Conservation (phyloP, 2,888 invertebrate species). For the Drosophila planitibia region DNA sequence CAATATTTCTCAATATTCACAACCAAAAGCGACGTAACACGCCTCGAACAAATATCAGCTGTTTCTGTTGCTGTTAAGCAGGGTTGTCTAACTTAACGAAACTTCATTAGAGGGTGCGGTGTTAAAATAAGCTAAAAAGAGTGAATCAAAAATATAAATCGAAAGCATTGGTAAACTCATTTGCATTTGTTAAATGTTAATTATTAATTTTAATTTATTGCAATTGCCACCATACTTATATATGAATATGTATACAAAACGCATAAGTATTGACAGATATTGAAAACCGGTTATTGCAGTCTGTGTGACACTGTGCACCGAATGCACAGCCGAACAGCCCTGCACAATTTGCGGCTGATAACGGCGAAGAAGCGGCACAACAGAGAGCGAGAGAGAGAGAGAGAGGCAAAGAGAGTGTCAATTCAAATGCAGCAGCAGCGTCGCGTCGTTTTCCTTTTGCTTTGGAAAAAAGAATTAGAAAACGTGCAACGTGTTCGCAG, state of each 20-base stretch:
- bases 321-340: slow-evolving; percentile 36
- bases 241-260: background rate
- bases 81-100: slow-evolving; percentile 38
- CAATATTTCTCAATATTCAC: slow-evolving; percentile 26
- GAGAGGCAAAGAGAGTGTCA: slow-evolving; percentile 15
- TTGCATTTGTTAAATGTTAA: background rate
- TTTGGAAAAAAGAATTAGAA: slow-evolving; percentile 53
- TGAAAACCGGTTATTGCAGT: slow-evolving; percentile 15
- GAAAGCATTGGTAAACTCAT: background rate
- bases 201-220: background rate
- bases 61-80: slow-evolving; percentile 42
- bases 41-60: slow-evolving; percentile 52
- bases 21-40: slow-evolving; percentile 61
- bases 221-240: background rate
- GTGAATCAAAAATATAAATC: background rate
- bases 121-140: background rate
- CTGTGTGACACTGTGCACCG: slow-evolving; percentile 44
- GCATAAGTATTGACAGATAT: background rate
- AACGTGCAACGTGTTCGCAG: slow-evolving; percentile 73
- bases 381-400: slow-evolving; percentile 35
- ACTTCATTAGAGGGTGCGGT: background rate
- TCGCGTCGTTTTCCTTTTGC: slow-evolving; percentile 70
- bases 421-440: slow-evolving; percentile 66
- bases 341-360: slow-evolving; percentile 52
- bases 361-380: slow-evolving; percentile 75